phyloP scores from a whole-genome alignment of 2,797 vertebrate species.

The Girardinus metallicus region DNA sequence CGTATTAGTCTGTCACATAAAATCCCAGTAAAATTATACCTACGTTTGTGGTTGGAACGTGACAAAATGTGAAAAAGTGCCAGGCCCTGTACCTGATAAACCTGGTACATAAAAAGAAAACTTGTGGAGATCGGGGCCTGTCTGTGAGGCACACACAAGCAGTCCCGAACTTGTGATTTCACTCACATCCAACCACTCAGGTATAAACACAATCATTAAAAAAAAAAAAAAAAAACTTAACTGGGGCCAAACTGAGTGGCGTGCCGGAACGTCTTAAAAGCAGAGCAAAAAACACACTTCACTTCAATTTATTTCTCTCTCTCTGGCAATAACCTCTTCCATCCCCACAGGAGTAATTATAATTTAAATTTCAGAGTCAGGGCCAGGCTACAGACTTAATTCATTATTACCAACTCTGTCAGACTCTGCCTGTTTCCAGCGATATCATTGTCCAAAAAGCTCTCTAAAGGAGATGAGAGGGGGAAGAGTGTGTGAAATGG shows the following conservation, averaged over 20 bases:
- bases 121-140: constrained; percentile 39
- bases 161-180: constrained; percentile 51
- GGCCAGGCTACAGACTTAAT: constrained; percentile 83
- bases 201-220: constrained; percentile 67
- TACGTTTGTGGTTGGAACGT: background rate
- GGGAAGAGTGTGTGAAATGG: constrained; percentile 57
- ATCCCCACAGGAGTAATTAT: constrained; percentile 86
- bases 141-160: constrained; percentile 27
- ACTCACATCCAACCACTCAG: constrained; percentile 65
- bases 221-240: constrained; percentile 45
- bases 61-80: background rate
- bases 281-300: constrained; percentile 79
- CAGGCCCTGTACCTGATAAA: constrained; percentile 22
- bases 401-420: constrained; percentile 82
- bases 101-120: constrained; percentile 30
- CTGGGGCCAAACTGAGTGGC: constrained; percentile 72
- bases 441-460: constrained; percentile 81
- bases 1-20: background rate
- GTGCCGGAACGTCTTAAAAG: constrained; percentile 77
- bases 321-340: constrained; percentile 81
- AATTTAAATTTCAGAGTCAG: constrained; percentile 87
- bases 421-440: constrained; percentile 80
- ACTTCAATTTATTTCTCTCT: constrained; percentile 85
- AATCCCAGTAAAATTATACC: background rate
- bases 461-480: constrained; percentile 80